phyloP scores from a whole-genome alignment of 2,113 vertebrate genomes.

The Columbina picui region DNA sequence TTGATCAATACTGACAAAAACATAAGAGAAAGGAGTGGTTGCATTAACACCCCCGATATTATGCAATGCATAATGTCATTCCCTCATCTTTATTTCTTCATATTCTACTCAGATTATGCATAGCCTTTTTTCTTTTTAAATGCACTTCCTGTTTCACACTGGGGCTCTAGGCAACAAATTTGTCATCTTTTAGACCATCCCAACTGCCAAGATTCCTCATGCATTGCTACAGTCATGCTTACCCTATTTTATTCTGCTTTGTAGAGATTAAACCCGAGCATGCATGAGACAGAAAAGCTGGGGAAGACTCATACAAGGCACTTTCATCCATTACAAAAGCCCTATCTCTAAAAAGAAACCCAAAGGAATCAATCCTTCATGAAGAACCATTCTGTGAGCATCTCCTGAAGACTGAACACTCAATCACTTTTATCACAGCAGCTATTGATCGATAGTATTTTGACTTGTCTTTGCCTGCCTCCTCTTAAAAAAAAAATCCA shows the following conservation, averaged over 20 bases:
- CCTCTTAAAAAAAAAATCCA: background rate
- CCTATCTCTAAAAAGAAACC: background rate
- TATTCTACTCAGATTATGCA: background rate
- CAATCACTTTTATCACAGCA: background rate
- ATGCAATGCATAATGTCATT: background rate
- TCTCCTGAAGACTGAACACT: background rate
- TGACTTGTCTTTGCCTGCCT: background rate
- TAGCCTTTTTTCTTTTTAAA: background rate
- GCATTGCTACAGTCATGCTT: background rate
- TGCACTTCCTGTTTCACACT: background rate
- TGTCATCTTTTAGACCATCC: background rate
- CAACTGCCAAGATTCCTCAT: background rate
- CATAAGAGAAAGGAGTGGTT: background rate
- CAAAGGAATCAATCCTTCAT: background rate
- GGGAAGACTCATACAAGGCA: background rate
- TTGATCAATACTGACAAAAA: background rate
- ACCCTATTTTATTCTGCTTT: background rate
- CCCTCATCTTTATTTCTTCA: background rate
- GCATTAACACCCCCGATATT: background rate
- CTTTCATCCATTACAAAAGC: background rate
- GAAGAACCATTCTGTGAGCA: background rate
- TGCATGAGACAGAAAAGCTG: background rate
- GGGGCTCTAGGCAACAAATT: background rate
- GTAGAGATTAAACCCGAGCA: background rate
- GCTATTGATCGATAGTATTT: fast-evolving